Evolutionary conservation across 2,888 invertebrate species (phyloP).

Genomic region (Formica aserva): DNA sequence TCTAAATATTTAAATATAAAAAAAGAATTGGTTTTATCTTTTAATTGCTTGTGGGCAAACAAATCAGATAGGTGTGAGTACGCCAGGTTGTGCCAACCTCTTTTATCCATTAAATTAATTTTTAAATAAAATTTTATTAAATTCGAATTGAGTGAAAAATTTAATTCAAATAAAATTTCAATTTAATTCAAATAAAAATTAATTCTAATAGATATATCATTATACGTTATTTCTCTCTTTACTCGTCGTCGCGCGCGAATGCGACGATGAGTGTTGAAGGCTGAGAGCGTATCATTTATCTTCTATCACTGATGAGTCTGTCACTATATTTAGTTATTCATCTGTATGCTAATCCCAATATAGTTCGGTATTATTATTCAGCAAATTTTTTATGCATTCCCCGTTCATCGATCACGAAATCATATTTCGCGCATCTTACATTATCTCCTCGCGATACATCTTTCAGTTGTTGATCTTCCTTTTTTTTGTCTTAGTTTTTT

Average conservation of each 20-base stretch:
- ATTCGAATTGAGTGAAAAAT: background rate
- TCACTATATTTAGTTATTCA: conserved; percentile 42
- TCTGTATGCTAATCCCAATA: conserved; percentile 43
- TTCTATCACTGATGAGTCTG: conserved; percentile 37
- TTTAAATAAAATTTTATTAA: background rate
- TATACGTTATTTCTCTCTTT: conserved; percentile 1
- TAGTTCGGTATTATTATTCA: conserved; percentile 45
- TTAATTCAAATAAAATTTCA: no score
- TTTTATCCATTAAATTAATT: background rate
- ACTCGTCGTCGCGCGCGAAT: background rate
- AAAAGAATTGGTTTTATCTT: background rate
- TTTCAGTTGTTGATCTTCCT: conserved; percentile 7
- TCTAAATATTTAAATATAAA: background rate
- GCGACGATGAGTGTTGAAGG: conserved; percentile 7
- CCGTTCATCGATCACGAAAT: conserved; percentile 35
- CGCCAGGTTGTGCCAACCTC: no score
- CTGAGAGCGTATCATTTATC: conserved; percentile 42
- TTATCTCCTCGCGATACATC: conserved; percentile 12
- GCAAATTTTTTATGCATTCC: conserved; percentile 16
- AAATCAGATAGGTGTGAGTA: background rate
- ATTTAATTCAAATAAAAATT: conserved; percentile 26
- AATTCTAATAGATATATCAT: conserved; percentile 1
- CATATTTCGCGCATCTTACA: conserved; percentile 12
- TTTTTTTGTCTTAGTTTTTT: background rate
- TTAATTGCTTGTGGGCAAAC: background rate